Evolutionary conservation across 2,113 vertebrate genomes (phyloP).

Genomic region (Syrmaticus mikado): DNA sequence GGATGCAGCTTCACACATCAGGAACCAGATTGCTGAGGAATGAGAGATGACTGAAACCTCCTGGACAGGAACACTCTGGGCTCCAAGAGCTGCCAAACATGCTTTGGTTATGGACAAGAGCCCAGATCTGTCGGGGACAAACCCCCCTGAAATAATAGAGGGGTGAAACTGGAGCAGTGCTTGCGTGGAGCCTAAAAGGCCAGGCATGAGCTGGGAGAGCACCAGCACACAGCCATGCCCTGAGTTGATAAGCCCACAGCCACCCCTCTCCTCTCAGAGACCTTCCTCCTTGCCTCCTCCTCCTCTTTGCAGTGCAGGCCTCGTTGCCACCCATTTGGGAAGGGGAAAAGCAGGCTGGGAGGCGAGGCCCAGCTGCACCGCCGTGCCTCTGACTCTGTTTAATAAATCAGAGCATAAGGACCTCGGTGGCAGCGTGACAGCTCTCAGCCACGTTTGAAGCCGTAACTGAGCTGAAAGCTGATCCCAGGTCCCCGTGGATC

Average conservation of each 20-base stretch:
- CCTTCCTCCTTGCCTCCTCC: not conserved
- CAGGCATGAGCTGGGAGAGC: not conserved
- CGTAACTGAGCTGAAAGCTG: constrained; percentile 52
- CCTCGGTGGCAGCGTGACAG: constrained; percentile 61
- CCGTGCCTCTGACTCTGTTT: constrained; percentile 1
- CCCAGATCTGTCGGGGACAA: constrained; percentile 54
- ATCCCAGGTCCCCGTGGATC: constrained; percentile 58
- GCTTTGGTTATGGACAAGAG: constrained; percentile 61
- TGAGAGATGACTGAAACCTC: constrained; percentile 68
- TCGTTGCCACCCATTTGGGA: not conserved
- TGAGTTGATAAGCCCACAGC: too few relatives aligned
- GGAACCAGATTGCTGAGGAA: constrained; percentile 63
- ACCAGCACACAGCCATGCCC: not conserved
- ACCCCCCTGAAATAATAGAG: constrained; percentile 21
- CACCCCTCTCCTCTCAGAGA: not conserved
- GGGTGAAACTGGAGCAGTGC: not conserved
- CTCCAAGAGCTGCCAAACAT: constrained; percentile 65
- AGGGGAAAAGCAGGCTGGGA: not conserved
- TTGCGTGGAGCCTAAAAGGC: not conserved
- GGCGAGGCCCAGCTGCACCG: not conserved
- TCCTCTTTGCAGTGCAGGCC: too few relatives aligned
- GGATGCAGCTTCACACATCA: constrained; percentile 58
- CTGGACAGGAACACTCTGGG: constrained; percentile 60
- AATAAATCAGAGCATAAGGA: constrained; percentile 71
- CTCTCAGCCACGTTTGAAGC: constrained; percentile 63